Evolutionary conservation across 2,888 invertebrate species (phyloP), one percentile per base, ranked within the genome.

Genomic region (Sialis lutaria): DNA sequence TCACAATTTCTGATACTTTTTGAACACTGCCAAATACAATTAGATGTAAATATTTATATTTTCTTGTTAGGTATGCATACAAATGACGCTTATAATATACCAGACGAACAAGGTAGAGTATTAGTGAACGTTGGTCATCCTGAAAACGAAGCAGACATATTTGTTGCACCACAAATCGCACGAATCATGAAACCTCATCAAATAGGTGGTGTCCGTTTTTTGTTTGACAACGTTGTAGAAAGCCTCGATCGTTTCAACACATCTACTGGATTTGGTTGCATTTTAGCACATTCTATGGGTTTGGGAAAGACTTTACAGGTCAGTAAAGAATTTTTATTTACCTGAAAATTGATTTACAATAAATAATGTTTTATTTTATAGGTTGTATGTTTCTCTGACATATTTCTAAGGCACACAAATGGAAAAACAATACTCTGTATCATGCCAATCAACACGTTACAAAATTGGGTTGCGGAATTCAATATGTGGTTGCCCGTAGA

Each of bases 221-320:
- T 97, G 46, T 98, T 89, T 62, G 96, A 97, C 65, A 98, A 97
- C 63, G 83, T 97, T 30, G 86, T 98, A 54, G 97, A 97, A 67
- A 93, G 92, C 13, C 75, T 87, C 41, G 82, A 82, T 50, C 74
- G 92, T 54, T 97, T 84, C 64, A 84, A 86, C 47, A 84, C 77
- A 10, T 87, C 87, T 0, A 75, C 81, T 3, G 61, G 97, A 8
- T 95, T 97, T 64, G 98, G 98, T 9, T 98, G 97, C 63, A 96
- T 98, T 56, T 70, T 98, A 46, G 97, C 97, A 1, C 97, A 98
- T 69, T 93, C 93, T 41, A 98, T 98, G 98, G 98, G 98, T 2
- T 73, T 98, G 32, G 98, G 98, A n/a, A 98, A 98, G 69, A 98
- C 97, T 0, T 70, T 98, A 49, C 91, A 87, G 37, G 42, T 45